A percentile compares a stretch with the other conserved stretches of the same genome.
Conservation (phyloP, 2,888 invertebrate genomes). For the Bugula neritina region DNA sequence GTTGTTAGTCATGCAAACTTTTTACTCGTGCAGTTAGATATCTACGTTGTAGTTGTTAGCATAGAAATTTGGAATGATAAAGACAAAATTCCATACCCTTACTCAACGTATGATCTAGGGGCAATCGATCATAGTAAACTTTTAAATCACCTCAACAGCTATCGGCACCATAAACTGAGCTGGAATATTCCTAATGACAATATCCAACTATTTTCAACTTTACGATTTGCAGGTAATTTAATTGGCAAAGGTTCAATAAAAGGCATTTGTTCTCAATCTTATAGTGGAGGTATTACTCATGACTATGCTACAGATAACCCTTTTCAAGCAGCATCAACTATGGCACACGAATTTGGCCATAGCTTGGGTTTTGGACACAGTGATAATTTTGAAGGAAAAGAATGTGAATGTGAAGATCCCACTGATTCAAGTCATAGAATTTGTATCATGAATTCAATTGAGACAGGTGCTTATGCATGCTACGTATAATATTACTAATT, state of each 20-base stretch:
- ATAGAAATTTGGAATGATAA: conserved; percentile 89
- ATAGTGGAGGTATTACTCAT: conserved; percentile 12
- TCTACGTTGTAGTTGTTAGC: conserved; percentile 89
- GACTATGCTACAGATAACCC: neutral
- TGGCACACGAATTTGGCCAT: conserved; percentile 98
- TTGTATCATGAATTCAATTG: neutral
- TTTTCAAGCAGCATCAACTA: conserved; percentile 82
- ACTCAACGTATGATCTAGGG: conserved; percentile 66
- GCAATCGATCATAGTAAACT: conserved; percentile 76
- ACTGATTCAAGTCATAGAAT: neutral
- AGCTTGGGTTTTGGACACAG: conserved; percentile 98
- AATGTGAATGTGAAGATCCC: neutral
- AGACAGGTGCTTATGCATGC: neutral
- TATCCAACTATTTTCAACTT: conserved; percentile 70
- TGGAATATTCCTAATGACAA: conserved; percentile 88
- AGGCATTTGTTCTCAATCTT: neutral
- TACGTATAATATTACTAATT: too few species aligned
- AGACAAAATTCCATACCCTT: conserved; percentile 74
- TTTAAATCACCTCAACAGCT: conserved; percentile 81
- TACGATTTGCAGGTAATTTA: neutral
- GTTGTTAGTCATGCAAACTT: conserved; percentile 20
- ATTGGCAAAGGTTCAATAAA: conserved; percentile 33
- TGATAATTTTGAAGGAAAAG: neutral
- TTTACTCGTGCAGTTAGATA: conserved; percentile 90
- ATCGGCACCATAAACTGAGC: conserved; percentile 72